Base-by-base conservation (phyloP, 2,113 vertebrate genomes). In the Dicaeum eximium region DNA sequence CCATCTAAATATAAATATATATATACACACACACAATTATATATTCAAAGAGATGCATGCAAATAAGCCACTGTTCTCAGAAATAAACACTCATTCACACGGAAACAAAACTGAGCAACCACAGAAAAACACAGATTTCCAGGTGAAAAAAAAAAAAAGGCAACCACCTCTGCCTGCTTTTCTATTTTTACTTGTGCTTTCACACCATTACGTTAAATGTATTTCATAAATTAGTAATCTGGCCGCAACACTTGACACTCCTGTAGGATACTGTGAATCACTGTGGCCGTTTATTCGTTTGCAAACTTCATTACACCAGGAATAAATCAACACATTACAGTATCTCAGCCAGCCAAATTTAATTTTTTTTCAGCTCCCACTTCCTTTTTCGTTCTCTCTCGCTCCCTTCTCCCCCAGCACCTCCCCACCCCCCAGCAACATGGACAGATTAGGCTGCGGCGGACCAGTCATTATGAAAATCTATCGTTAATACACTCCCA, bases 401-500 rank as follows among this genome's bases (percentile, higher is more conserved):
- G 77, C 88, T 95, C 92, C 72, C 74, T 94, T 90, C 93, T 96
- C 13, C 0, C 79, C 60, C 92, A 92, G 84, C 81, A 82, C 56
- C 78, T 92, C 80, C 89, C 88, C 83, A 64, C 88, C 94, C 79
- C 88, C 96, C 92, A 97, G 96, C 94, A 97, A 94, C 94, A 80
- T 31, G 80, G 97, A 97, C 96, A 98, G 98, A 98, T 96, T 96
- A 97, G 95, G 94, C 98, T 97, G 96, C 90, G 51, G 95, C 70
- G n/a, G 95, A 97, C 97, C 97, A 98, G 98, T 98, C 98, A 98
- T 98, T 98, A 98, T 99, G 98, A 98, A 98, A 99, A 98, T 98
- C 98, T 98, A 98, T 98, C 98, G 96, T 99, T 99, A 98, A 99
- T 99, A 98, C 98, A 99, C 98, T 99, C 97, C 98, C 98, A 97